Conservation (phyloP, 2,797 vertebrate genomes). For the Anguilla anguilla region DNA sequence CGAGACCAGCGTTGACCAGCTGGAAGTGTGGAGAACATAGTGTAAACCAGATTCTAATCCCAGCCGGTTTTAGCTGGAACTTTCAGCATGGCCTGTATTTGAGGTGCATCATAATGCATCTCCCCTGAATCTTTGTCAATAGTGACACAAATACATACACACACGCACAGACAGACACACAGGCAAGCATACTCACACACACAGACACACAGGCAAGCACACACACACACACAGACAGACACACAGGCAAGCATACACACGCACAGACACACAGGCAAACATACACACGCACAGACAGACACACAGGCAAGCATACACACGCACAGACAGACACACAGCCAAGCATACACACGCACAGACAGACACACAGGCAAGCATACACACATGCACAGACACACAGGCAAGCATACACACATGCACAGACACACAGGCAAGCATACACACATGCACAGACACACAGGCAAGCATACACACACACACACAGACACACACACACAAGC, state of each 20-base stretch:
- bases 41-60: too few species aligned
- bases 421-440: background rate
- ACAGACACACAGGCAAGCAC: background rate
- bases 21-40: too few species aligned
- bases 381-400: background rate
- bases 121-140: too few species aligned
- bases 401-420: too few species aligned
- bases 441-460: background rate
- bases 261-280: background rate
- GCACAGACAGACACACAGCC: background rate
- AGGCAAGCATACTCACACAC: background rate
- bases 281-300: background rate
- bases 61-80: too few species aligned
- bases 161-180: too few species aligned
- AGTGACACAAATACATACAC: too few species aligned
- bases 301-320: background rate
- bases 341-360: background rate
- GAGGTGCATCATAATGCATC: too few species aligned
- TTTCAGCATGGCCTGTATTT: too few species aligned
- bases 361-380: slow-evolving; percentile 13
- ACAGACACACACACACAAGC: background rate
- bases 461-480: background rate
- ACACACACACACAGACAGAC: background rate
- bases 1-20: too few species aligned
- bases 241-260: background rate